Percentiles rank a stretch among this genome's conserved stretches.
Conservation (phyloP, 1,140 invertebrate genomes). For the Rhizoglyphus robini region DNA sequence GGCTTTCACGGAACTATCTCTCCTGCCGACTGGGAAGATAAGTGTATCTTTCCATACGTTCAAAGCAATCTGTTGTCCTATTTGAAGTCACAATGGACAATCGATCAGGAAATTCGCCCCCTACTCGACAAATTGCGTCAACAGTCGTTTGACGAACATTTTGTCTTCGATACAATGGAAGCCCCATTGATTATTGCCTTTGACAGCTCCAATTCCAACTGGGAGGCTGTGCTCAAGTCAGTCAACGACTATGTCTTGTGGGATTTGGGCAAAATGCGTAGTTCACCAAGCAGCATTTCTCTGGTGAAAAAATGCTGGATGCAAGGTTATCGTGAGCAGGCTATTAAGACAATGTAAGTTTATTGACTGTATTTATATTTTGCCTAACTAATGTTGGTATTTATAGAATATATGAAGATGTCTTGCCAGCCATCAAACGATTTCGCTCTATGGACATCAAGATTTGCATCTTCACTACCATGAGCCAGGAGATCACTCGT, state of each 20-base stretch:
- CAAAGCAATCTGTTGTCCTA: not conserved
- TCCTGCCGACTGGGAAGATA: not conserved
- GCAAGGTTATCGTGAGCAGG: not conserved
- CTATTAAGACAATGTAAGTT: not conserved
- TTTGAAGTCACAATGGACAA: not conserved
- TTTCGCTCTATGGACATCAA: not conserved
- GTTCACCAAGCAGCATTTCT: not conserved
- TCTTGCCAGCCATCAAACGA: not conserved
- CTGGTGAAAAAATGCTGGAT: not conserved
- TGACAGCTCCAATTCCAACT: not conserved
- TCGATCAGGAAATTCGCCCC: not conserved
- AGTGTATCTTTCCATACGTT: not conserved
- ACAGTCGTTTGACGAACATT: not conserved
- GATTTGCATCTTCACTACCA: not conserved
- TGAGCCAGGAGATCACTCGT: not conserved
- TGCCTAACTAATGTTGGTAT: not conserved
- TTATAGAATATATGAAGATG: not conserved
- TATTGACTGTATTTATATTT: not conserved
- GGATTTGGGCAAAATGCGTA: not conserved
- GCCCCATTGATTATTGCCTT: not conserved
- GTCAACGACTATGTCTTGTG: not conserved
- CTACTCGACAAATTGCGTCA: not conserved
- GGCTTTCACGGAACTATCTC: not conserved
- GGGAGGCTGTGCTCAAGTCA: not conserved
- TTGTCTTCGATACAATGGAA: not conserved